Base-by-base conservation (phyloP, 2,888 invertebrate genomes). In the Seira ritae region DNA sequence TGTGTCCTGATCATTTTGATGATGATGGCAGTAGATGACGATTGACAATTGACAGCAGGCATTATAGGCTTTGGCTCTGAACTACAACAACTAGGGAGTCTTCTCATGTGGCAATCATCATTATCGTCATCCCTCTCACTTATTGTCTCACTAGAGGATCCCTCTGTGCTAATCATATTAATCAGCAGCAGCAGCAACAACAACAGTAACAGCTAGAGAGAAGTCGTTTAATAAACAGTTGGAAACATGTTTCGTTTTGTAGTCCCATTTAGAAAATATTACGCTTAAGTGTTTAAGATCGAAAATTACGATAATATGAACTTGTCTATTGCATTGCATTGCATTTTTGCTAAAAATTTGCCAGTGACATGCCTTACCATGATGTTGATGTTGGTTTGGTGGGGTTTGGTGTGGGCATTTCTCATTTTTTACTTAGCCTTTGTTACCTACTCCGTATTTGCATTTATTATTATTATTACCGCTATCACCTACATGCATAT, bases 21-120 rank as follows among this genome's bases (percentile, higher is more conserved):
- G 20, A n/a, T 62, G 62, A 12, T 2, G 22, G n/a, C n/a, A n/a
- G n/a, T n/a, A n/a, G n/a, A n/a, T n/a, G n/a, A n/a, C n/a, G n/a
- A n/a, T n/a, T n/a, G n/a, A n/a, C n/a, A n/a, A 20, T 62, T 62
- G 62, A 20, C 20, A 62, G 19, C 20, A 22, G 8, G 62, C 62
- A 62, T 62, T 19, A 20, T 19, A 62, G 2, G 62, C 3, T 4
- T 62, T 62, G 62, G 20, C 62, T 31, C 31, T 31, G 8, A 31
- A 31, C 31, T 31, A 12, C 22, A 50, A 20, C 62, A 62, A 62
- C 62, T 62, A 20, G 62, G 62, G 22, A 20, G 62, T 62, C 62
- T 62, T 62, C 62, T 19, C 62, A 20, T 62, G 62, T 8, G 62
- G 62, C 62, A 62, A 62, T 55, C 55, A 17, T 55, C 6, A 62